Conservation (phyloP, 2,888 invertebrate genomes). For the Ophonus ardosiacus region DNA sequence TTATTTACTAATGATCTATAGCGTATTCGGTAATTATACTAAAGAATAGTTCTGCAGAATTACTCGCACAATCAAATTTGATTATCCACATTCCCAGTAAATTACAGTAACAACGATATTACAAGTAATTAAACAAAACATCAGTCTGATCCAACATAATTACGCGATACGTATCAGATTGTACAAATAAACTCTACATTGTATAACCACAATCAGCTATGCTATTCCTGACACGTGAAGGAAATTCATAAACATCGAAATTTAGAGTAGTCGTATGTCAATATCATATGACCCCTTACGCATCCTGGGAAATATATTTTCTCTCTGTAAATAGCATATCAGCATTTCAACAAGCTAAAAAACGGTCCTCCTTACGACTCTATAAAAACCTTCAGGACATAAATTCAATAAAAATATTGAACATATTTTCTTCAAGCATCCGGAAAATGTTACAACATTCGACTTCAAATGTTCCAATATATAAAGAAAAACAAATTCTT, state of each 20-base stretch:
- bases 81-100: neutral
- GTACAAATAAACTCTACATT: neutral
- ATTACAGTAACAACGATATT: neutral
- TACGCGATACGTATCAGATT: neutral
- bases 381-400: constrained; percentile 7
- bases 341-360: constrained; percentile 34
- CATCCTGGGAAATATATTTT: constrained; percentile 20
- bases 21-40: neutral
- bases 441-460: neutral
- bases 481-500: too few relatives aligned
- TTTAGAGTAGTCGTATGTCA: constrained; percentile 2
- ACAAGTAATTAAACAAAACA: neutral
- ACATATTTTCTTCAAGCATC: constrained; percentile 32
- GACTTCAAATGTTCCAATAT: neutral
- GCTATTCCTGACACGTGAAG: neutral
- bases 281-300: constrained; percentile 21
- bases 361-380: constrained; percentile 5
- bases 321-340: constrained; percentile 12
- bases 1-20: neutral
- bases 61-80: neutral
- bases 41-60: neutral
- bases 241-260: constrained; percentile 18
- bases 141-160: neutral
- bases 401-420: constrained; percentile 47
- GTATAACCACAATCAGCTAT: neutral